phyloP scores from a whole-genome alignment of 2,797 vertebrate species.

The Pogoniulus pusillus region DNA sequence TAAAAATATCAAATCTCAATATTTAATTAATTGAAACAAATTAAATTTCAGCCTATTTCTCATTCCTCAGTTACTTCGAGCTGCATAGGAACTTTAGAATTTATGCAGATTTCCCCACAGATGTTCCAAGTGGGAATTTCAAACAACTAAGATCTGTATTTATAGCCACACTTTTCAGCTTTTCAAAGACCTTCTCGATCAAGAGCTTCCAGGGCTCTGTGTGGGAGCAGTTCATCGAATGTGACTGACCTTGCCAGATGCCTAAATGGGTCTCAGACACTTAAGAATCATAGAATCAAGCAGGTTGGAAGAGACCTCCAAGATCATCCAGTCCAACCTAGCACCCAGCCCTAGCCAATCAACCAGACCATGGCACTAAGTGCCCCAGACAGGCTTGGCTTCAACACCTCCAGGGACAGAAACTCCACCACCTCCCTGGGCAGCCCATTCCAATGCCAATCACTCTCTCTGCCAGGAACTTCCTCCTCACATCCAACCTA shows the following conservation, averaged over 20 bases:
- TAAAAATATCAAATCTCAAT: conserved; percentile 79
- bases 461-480: no score
- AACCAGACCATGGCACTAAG: no score
- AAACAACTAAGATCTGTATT: background rate
- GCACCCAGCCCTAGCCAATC: no score
- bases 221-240: background rate
- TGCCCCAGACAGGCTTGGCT: no score
- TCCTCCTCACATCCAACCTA: no score
- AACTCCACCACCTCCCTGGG: no score
- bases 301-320: no score
- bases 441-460: no score
- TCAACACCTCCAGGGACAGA: no score
- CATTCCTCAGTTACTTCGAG: conserved; percentile 7
- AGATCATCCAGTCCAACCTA: no score
- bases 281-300: no score
- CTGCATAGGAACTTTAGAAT: background rate
- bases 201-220: background rate
- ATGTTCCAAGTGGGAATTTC: background rate
- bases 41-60: conserved; percentile 50
- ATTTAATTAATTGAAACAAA: conserved; percentile 72
- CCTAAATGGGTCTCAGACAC: background rate
- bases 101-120: conserved; percentile 1
- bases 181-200: background rate
- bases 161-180: background rate
- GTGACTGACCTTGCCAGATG: background rate